phyloP scores from a whole-genome alignment of 1,140 invertebrate species.

The Heliconius nattereri region DNA sequence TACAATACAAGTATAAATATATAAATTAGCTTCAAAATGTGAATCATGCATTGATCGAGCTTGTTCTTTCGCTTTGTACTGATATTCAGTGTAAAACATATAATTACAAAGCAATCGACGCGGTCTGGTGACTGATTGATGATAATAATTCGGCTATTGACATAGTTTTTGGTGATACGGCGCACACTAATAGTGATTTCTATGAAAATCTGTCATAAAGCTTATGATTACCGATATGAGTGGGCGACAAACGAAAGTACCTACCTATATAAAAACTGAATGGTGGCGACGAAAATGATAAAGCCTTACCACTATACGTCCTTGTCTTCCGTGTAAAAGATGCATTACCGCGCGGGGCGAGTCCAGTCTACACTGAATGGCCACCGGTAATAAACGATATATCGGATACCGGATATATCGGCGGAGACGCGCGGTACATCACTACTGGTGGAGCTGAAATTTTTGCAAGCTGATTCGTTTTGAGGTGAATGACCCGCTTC shows the following conservation, averaged over 20 bases:
- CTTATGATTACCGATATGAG: slow-evolving; percentile 19
- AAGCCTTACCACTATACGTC: slow-evolving; percentile 49
- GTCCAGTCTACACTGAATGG: slow-evolving; percentile 55
- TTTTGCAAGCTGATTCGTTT: slow-evolving; percentile 69
- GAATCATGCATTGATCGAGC: slow-evolving; percentile 9
- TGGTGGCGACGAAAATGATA: slow-evolving; percentile 37
- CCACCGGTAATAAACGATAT: slow-evolving; percentile 54
- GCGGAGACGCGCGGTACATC: slow-evolving; percentile 25
- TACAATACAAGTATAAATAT: not conserved
- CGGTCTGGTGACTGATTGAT: slow-evolving; percentile 17
- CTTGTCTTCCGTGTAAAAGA: slow-evolving; percentile 71
- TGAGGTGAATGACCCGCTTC: slow-evolving; percentile 56
- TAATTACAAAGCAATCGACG: slow-evolving; percentile 22
- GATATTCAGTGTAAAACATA: slow-evolving; percentile 16
- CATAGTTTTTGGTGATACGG: slow-evolving; percentile 18
- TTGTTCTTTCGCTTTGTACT: slow-evolving; percentile 2
- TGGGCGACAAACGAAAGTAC: slow-evolving; percentile 12
- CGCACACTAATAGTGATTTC: slow-evolving; percentile 12
- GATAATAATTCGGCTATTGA: slow-evolving; percentile 26
- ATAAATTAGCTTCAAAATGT: slow-evolving; percentile 2
- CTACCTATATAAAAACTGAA: slow-evolving; percentile 26
- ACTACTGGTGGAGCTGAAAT: slow-evolving; percentile 42
- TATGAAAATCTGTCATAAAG: slow-evolving; percentile 33
- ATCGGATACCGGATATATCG: slow-evolving; percentile 34
- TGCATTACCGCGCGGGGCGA: slow-evolving; percentile 63